Evolutionary conservation across 2,888 invertebrate species (phyloP).

Genomic region (Campoplex capitator): DNA sequence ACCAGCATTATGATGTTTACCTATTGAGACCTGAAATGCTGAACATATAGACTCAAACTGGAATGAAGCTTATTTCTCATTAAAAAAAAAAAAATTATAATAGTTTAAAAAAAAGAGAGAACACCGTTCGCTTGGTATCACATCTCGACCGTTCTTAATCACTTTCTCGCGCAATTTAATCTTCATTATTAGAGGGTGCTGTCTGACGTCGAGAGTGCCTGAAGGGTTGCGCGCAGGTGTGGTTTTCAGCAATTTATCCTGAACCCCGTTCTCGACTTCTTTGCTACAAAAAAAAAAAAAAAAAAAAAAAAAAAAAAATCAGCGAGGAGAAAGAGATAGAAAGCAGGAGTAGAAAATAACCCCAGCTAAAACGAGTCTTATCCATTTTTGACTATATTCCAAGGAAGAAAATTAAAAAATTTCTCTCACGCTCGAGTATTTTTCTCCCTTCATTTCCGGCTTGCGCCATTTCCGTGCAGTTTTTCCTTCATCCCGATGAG

Average conservation of each 20-base stretch:
- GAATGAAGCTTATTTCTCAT: slow-evolving; percentile 21
- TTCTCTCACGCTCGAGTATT: slow-evolving; percentile 37
- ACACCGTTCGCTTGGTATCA: slow-evolving; percentile 19
- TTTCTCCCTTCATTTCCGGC: slow-evolving; percentile 37
- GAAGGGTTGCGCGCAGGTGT: slow-evolving; percentile 49
- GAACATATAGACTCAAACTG: background rate
- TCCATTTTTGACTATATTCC: slow-evolving; percentile 39
- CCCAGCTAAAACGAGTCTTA: slow-evolving; percentile 16
- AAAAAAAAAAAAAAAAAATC: background rate
- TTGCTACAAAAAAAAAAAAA: slow-evolving; percentile 12
- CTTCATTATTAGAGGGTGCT: slow-evolving; percentile 59
- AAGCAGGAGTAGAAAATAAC: slow-evolving; percentile 23
- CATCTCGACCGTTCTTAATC: slow-evolving; percentile 55
- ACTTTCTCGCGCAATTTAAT: slow-evolving; percentile 58
- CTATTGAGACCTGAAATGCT: background rate
- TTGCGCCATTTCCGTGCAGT: slow-evolving; percentile 11
- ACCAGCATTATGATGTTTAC: background rate
- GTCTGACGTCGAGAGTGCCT: slow-evolving; percentile 39
- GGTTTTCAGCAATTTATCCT: slow-evolving; percentile 47
- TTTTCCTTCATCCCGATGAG: slow-evolving; percentile 21
- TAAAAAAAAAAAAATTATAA: background rate
- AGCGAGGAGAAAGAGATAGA: background rate
- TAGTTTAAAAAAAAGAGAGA: background rate
- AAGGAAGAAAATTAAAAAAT: slow-evolving; percentile 55
- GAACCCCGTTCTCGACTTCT: slow-evolving; percentile 41